phyloP scores from a whole-genome alignment of 1,140 invertebrate species.

The Drosophila willistoni region DNA sequence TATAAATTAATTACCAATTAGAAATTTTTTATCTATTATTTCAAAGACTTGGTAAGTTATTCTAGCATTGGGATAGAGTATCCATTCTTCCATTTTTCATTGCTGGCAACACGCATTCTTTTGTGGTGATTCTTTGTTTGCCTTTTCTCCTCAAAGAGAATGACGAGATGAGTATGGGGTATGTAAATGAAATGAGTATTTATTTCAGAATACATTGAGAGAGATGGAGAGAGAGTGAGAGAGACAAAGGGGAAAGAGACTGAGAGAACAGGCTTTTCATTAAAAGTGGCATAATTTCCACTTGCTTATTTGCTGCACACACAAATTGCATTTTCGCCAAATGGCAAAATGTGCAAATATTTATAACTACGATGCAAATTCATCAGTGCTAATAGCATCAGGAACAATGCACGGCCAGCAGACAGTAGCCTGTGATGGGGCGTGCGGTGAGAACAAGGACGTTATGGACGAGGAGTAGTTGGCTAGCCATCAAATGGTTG shows the following conservation, averaged over 20 bases:
- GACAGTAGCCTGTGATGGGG: no score
- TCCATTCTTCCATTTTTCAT: neutral
- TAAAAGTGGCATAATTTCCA: slow-evolving; percentile 31
- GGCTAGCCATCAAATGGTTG: neutral
- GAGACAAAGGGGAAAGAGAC: neutral
- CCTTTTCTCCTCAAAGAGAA: neutral
- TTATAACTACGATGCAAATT: slow-evolving; percentile 64
- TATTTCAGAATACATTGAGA: neutral
- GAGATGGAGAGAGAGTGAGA: neutral
- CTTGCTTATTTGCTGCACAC: slow-evolving; percentile 14
- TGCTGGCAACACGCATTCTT: neutral
- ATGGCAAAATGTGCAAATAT: slow-evolving; percentile 68
- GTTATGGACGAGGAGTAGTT: neutral
- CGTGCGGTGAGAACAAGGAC: neutral
- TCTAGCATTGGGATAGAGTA: neutral
- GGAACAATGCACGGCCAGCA: slow-evolving; percentile 26
- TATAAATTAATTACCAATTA: no score
- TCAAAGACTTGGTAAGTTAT: no score
- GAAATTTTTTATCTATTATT: no score
- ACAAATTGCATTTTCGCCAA: slow-evolving; percentile 51
- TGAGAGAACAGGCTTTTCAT: slow-evolving; percentile 33
- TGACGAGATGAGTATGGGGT: neutral
- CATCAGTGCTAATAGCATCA: slow-evolving; percentile 63
- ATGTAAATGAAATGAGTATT: slow-evolving; percentile 60
- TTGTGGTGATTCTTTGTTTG: slow-evolving; percentile 25